Base-by-base conservation (phyloP, 92 coral and sea anemone genomes). In the Epizoanthus fatuus region DNA sequence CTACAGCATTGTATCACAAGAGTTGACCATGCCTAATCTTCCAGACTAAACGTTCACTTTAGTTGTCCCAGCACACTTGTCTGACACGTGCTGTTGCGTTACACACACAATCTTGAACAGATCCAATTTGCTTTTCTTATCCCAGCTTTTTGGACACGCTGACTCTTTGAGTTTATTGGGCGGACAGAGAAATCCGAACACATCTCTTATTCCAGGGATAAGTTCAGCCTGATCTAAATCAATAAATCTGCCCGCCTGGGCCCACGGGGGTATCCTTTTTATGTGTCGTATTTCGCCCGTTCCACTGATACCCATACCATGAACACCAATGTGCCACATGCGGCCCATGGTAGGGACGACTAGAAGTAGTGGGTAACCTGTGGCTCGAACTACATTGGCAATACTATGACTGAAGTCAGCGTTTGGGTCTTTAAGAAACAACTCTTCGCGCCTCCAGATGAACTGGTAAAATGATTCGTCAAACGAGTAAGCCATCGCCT, bases 401-500 rank as follows among this genome's bases (percentile, higher is more conserved):
- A 83, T 83, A 1, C 79, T 70, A 16, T 83, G 69, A 45, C 80
- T 70, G 79, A 76, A 83, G 52, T 83, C 87, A 39, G 19, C 25
- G 57, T 84, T 80, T 35, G 14, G 19, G 71, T 84, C 82, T 0
- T 75, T 63, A 17, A 72, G n/a, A 25, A 37, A 84, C 3, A 71
- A 63, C 2, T 45, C 76, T 53, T 84, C 88, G 75, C 64, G 88
- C 42, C 65, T 73, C 59, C 76, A 73, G 54, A 84, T 63, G 42
- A 73, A 84, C 45, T 49, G 54, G 71, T 64, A 84, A 15, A 62
- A 73, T 7, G 82, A 74, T 74, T 60, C 66, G 64, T 84, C 73
- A 15, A 84, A 53, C 59, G 81, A 80, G 47, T 84, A 84, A 58
- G 88, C 88, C 64, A 84, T 84, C 35, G 81, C 74, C 66, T 81